Evolutionary conservation across 2,113 vertebrate genomes (phyloP).

Genomic region (Charina bottae): DNA sequence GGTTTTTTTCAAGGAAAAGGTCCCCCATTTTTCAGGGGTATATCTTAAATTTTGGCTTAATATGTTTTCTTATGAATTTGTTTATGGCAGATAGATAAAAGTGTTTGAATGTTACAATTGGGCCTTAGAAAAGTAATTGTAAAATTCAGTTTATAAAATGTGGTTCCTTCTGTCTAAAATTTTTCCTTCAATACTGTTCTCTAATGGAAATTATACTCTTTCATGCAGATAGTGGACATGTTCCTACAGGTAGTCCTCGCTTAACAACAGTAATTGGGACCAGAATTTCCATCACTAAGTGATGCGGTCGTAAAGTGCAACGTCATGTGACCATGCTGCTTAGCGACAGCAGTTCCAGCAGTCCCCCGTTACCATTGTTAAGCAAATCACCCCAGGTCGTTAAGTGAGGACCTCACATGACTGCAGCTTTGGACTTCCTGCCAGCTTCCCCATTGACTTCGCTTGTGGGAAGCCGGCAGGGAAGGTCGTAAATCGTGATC

Average conservation of each 20-base stretch:
- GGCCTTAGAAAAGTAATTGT: background rate
- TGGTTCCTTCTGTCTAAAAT: background rate
- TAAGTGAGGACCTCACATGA: background rate
- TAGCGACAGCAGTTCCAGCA: background rate
- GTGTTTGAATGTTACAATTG: too few relatives aligned
- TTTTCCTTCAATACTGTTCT: background rate
- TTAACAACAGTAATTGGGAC: background rate
- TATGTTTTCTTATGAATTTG: background rate
- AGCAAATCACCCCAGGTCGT: background rate
- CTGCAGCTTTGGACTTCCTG: background rate
- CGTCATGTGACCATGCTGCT: background rate
- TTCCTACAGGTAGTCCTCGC: background rate
- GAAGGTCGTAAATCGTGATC: background rate
- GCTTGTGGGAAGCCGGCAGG: background rate
- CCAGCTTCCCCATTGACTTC: background rate
- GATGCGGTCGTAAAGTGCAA: background rate
- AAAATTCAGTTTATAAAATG: background rate
- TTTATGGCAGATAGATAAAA: background rate
- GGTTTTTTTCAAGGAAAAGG: background rate
- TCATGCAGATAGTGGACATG: background rate
- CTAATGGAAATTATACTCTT: background rate
- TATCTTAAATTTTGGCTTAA: background rate
- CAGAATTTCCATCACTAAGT: background rate
- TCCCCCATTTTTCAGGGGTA: background rate
- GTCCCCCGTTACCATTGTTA: background rate